Evolutionary conservation across 2,888 invertebrate species (phyloP).

Genomic region (Aleiodes testaceus): DNA sequence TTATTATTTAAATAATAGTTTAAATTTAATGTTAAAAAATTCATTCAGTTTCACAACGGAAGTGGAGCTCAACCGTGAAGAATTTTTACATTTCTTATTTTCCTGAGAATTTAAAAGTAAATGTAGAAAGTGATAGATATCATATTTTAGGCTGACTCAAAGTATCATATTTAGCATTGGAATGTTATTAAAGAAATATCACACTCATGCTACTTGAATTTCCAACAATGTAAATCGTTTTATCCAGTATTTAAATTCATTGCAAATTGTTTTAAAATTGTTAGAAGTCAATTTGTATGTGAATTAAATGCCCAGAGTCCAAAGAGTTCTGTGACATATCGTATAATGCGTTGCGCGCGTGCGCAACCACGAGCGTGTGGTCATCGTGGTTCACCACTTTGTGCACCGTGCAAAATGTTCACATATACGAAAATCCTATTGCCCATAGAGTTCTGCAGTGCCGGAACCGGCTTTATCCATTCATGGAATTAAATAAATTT

Average conservation of each 20-base stretch:
- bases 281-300: conserved; percentile 14
- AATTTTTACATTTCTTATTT: not conserved
- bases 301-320: conserved; percentile 12
- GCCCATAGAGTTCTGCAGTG: not conserved
- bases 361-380: conserved; percentile 25
- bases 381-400: conserved; percentile 14
- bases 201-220: not conserved
- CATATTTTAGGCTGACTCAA: not conserved
- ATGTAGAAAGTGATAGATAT: conserved; percentile 22
- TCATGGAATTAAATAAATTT: conserved; percentile 9
- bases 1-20: not conserved
- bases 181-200: not conserved
- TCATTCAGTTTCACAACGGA: not conserved
- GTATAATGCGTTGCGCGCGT: conserved; percentile 18
- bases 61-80: not conserved
- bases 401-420: conserved; percentile 14
- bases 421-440: conserved; percentile 6
- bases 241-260: not conserved
- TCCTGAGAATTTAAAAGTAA: not conserved
- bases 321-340: conserved; percentile 14
- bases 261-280: not conserved
- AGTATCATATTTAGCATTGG: conserved; percentile 10
- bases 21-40: not conserved
- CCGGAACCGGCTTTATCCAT: conserved; percentile 25
- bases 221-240: not conserved